Evolutionary conservation across 1,140 invertebrate genomes (phyloP), one percentile per base, ranked within the genome.

Genomic region (Daktulosphaira vitifoliae): DNA sequence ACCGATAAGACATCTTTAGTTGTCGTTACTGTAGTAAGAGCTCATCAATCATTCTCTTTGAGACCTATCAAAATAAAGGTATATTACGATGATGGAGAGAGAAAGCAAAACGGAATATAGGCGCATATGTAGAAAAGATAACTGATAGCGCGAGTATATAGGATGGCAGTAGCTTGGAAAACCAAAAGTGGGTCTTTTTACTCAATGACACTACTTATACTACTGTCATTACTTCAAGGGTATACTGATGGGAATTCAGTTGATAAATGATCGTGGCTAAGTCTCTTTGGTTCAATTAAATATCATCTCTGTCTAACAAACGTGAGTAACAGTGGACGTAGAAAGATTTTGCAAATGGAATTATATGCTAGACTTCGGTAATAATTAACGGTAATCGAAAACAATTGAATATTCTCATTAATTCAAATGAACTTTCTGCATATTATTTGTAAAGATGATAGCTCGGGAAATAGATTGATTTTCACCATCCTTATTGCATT

Each of bases 11-110:
- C 29, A 33, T 33, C 29, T n/a, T n/a, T n/a, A n/a, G n/a, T n/a
- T n/a, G n/a, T n/a, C n/a, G n/a, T n/a, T n/a, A 33, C 11, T 33
- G 29, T 33, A 11, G n/a, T n/a, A n/a, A 18, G 42, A 62, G 25
- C 56, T 48, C 56, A 48, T 62, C 56, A 62, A 62, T 62, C 56
- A 62, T 46, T 62, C 56, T 29, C 56, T 44, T 62, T 22, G 39
- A n/a, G n/a, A 4, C 7, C 39, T 44, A 25, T 59, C 54, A 26
- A 59, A 59, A 59, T 29, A 44, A 59, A 13, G 18, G 53, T 26
- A 56, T 42, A 22, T 39, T 37, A 37, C 29, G 29, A 33, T 11
- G 29, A 33, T 33, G 29, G 29, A 6, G 11, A 6, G 11, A 11
- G 29, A 6, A 33, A 11, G 29, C 11, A 33, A 33, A 11, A 33